Conservation (phyloP, 2,888 invertebrate species). For the Tyria jacobaeae region DNA sequence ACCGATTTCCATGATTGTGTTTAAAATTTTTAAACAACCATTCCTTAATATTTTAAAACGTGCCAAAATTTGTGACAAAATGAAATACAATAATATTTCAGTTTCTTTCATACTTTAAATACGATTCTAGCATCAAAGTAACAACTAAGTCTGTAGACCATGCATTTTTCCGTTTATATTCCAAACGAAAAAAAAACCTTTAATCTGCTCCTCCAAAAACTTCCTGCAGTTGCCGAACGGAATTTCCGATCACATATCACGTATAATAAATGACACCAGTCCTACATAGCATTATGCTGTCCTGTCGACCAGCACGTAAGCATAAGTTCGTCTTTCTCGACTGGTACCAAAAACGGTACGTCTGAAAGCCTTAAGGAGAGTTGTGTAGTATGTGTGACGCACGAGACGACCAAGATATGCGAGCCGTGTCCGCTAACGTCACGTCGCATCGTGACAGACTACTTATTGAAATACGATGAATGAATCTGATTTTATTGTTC, state of each 20-base stretch:
- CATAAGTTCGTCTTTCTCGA: slow-evolving; percentile 24
- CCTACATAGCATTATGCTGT: slow-evolving; percentile 3
- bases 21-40: too few relatives aligned
- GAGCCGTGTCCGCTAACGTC: slow-evolving; percentile 12
- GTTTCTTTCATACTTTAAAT: too few relatives aligned
- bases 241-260: slow-evolving; percentile 4
- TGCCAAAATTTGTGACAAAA: too few relatives aligned
- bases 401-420: slow-evolving; percentile 14
- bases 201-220: slow-evolving; percentile 8
- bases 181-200: neutral
- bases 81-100: too few relatives aligned
- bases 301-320: slow-evolving; percentile 11
- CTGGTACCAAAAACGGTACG: slow-evolving; percentile 39
- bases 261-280: slow-evolving; percentile 6
- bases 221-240: slow-evolving; percentile 1
- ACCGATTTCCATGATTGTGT: too few relatives aligned
- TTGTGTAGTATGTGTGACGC: slow-evolving; percentile 17
- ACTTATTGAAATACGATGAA: slow-evolving; percentile 9
- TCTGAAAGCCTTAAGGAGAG: slow-evolving; percentile 32
- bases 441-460: slow-evolving; percentile 10
- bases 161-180: neutral
- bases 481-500: slow-evolving; percentile 3
- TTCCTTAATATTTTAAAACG: too few relatives aligned
- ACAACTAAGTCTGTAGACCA: too few relatives aligned
- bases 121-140: too few relatives aligned